Evolutionary conservation across 2,797 vertebrate genomes (phyloP), one percentile per base, ranked within the genome.

Genomic region (Chrosomus eos): DNA sequence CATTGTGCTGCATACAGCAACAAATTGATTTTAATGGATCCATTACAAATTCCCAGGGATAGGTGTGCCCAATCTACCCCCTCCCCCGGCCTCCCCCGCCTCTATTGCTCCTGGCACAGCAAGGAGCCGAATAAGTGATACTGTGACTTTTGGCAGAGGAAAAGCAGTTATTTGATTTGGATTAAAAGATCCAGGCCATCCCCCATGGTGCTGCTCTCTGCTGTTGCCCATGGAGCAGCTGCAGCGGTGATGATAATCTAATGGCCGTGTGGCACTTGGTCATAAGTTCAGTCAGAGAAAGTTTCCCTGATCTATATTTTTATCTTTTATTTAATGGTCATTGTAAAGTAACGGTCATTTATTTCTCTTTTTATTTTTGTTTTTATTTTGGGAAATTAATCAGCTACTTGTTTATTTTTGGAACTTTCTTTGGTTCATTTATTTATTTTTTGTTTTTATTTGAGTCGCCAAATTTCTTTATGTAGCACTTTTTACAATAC

Each of bases 131-230:
- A 91, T 93, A 87, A 90, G 91, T 90, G 73, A 93, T 93, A 85
- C 26, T 40, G 83, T 90, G 89, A 92, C 87, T 89, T 89, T 76
- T 76, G 80, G 38, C 18, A 53, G 82, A 31, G 74, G 86, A 89
- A 86, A 83, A 75, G 66, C 62, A 89, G 90, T 92, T 89, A 92
- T 93, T 92, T 90, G 70, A 92, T 93, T 91, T 88, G 84, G 88
- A 93, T 92, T 92, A 91, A 87, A 48, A 93, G 86, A 89, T 88
- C 71, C 18, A 64, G 77, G 73, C 33, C 64, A 19, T 82, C 86
- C 88, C 88, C 89, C 33, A 86, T 67, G 85, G 86, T 83, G 84
- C 62, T 73, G 90, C 90, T 91, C 82, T 85, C 80, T 90, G 83
- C 36, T 74, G 13, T 72, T 74, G 87, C 58, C 48, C 72, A 40